A percentile compares a stretch with the other conserved stretches of the same genome.
Conservation (phyloP, 2,797 vertebrate species). For the Coccyzus lansbergi region DNA sequence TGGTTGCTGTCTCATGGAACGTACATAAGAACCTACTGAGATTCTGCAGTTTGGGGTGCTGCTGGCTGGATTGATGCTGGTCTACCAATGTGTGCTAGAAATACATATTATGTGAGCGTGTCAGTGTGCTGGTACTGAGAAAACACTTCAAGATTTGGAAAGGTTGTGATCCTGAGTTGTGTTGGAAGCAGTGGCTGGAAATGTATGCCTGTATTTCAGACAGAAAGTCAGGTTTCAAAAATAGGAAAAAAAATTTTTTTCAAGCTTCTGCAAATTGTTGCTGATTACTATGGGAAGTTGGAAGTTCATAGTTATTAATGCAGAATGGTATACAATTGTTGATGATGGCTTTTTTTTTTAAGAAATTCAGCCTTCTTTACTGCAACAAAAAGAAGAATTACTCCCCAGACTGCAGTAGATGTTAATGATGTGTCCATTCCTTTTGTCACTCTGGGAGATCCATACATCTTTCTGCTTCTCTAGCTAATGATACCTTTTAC, state of each 20-base stretch:
- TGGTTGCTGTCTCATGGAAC: background rate
- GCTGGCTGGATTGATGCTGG: background rate
- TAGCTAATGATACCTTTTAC: background rate
- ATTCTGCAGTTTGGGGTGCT: background rate
- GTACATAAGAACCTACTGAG: background rate
- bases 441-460: background rate
- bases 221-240: background rate
- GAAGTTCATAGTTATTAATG: background rate
- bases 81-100: background rate
- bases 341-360: background rate
- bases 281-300: background rate
- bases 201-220: background rate
- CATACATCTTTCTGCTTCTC: background rate
- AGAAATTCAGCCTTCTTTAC: slow-evolving; percentile 4
- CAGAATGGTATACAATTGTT: background rate
- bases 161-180: background rate
- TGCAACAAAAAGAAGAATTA: background rate
- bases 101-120: accelerated
- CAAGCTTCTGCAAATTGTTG: background rate
- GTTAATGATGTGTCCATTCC: background rate
- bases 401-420: background rate
- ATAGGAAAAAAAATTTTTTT: background rate
- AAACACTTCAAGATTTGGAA: background rate
- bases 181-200: background rate
- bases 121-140: background rate